Percentiles rank a stretch among this genome's conserved stretches.
phyloP scores from a whole-genome alignment of 2,888 invertebrate genomes.

The Megamerina dolium region DNA sequence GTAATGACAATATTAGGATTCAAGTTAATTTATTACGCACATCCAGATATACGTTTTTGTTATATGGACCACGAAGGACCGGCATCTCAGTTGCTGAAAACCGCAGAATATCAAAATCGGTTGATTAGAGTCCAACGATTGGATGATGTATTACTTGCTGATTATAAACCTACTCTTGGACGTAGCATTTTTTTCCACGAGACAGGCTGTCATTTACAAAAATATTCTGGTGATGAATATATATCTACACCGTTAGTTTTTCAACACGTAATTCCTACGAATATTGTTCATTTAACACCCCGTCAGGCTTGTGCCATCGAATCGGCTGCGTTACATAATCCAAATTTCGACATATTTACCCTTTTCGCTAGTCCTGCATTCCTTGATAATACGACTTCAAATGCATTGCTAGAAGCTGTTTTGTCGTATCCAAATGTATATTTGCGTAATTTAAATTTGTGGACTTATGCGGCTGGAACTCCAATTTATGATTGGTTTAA shows the following conservation, averaged over 20 bases:
- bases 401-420: conserved; percentile 32
- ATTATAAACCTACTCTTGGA: conserved; percentile 33
- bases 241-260: background rate
- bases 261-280: conserved; percentile 6
- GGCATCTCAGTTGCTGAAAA: too few species aligned
- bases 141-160: conserved; percentile 35
- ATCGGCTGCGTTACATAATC: conserved; percentile 44
- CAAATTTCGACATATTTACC: conserved; percentile 39
- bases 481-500: conserved; percentile 42
- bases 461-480: conserved; percentile 39
- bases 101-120: too few species aligned
- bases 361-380: conserved; percentile 40
- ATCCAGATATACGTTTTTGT: conserved; percentile 30
- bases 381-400: conserved; percentile 21
- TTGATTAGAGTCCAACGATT: too few species aligned
- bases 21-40: conserved; percentile 21
- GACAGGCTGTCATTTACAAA: conserved; percentile 37
- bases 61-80: conserved; percentile 30
- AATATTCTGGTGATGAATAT: too few species aligned
- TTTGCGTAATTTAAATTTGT: conserved; percentile 38
- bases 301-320: conserved; percentile 48
- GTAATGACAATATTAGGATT: conserved; percentile 22
- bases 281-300: conserved; percentile 31
- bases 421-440: conserved; percentile 39
- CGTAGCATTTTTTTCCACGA: conserved; percentile 48